Base-by-base conservation (phyloP, 2,888 invertebrate species). In the Stratiomys singularior region DNA sequence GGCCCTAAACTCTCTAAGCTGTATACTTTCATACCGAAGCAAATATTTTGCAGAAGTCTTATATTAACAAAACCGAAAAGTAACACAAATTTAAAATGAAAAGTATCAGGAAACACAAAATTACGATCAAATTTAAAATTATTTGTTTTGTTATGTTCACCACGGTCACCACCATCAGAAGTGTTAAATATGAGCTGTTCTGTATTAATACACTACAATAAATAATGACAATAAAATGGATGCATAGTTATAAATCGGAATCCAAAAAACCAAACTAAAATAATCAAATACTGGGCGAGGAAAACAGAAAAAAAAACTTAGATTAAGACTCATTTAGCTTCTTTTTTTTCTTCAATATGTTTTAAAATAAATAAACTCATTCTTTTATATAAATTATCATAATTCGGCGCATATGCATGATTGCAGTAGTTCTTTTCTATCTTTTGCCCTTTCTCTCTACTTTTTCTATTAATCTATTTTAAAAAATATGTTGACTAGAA, bases 401-500 rank as follows among this genome's bases (percentile, higher is more conserved):
- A 18, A 37, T 37, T 9, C 37, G 37, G 37, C 9, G 3, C 5
- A 5, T 5, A 5, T 37, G 37, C 9, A 5, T 37, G 9, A 37
- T 5, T 37, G 37, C 9, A 37, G n/a, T 44, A n/a, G 25, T 23
- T 76, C 28, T 47, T 47, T 76, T 18, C n/a, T 27, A 25, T 56
- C 52, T 69, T 71, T 64, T 52, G 44, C 15, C 67, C 76, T 76
- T 52, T 30, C 56, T 52, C 30, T 64, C 63, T 76, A 69, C 52
- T 30, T 66, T 52, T 37, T 64, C 63, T 76, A 69, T 64, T 52
- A 28, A 27, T 77, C 27, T 76, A 69, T 44, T 77, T 71, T 77
- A 77, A 78, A 76, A 71, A 71, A 77, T 79, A 78, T 77, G 78
- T 78, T 79, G 78, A 78, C 77, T 80, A 79, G 77, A 80, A 77